Percentiles rank a stretch among this genome's conserved stretches.
Conservation (phyloP, 2,113 vertebrate genomes). For the Cacatua alba region DNA sequence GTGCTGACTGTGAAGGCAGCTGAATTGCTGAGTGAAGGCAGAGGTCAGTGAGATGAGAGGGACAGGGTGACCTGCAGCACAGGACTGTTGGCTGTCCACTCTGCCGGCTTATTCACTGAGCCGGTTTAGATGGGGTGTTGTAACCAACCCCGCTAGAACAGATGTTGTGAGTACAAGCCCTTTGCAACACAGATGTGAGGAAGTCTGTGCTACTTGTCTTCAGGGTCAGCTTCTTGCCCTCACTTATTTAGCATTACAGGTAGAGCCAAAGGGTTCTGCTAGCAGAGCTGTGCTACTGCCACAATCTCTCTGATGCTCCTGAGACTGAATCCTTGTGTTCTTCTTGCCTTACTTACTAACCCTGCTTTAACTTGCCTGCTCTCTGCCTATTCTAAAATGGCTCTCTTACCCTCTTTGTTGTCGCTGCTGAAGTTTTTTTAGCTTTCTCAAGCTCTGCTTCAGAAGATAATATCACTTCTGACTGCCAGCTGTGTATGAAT, state of each 20-base stretch:
- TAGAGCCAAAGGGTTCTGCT: neutral
- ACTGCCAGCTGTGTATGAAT: conserved; percentile 57
- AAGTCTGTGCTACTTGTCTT: neutral
- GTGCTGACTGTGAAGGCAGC: neutral
- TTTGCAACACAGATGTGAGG: neutral
- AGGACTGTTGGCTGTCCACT: neutral
- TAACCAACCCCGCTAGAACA: neutral
- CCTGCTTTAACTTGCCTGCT: conserved; percentile 29
- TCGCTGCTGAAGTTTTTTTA: conserved; percentile 13
- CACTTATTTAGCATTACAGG: neutral
- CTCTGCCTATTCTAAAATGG: neutral
- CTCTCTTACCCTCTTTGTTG: neutral
- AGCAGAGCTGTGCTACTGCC: neutral
- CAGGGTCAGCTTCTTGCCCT: neutral
- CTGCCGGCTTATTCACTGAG: neutral
- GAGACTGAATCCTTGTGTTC: neutral
- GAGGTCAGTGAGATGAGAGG: neutral
- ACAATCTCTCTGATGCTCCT: neutral
- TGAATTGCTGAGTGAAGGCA: neutral
- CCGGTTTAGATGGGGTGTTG: neutral
- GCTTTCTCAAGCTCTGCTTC: conserved; percentile 13
- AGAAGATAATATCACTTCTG: conserved; percentile 61
- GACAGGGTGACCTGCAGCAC: neutral
- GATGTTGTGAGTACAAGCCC: neutral
- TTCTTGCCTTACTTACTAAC: neutral